phyloP scores from a whole-genome alignment of 2,888 invertebrate species.

The Blera fallax region DNA sequence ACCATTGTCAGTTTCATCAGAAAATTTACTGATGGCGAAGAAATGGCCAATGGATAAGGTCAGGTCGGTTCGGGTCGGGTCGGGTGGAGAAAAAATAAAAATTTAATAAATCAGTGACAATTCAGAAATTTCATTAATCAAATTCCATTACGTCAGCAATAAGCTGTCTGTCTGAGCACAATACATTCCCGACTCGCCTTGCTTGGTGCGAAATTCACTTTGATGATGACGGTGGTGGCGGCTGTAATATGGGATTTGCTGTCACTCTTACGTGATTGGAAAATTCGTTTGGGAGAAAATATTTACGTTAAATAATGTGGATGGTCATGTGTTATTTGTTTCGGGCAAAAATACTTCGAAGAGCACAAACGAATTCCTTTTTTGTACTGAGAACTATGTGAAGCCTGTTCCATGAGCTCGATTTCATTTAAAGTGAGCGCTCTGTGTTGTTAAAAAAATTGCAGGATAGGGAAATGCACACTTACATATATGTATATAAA shows the following conservation, averaged over 20 bases:
- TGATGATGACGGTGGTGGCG: not conserved
- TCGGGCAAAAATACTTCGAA: not conserved
- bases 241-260: not conserved
- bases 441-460: too few relatives aligned
- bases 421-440: too few relatives aligned
- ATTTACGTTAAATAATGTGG: not conserved
- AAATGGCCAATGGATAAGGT: not conserved
- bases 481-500: too few relatives aligned
- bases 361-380: too few relatives aligned
- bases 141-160: conserved; percentile 39
- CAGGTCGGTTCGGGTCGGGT: too few relatives aligned
- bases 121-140: conserved; percentile 40
- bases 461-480: too few relatives aligned
- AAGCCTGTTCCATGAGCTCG: too few relatives aligned
- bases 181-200: not conserved
- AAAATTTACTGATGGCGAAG: conserved; percentile 5
- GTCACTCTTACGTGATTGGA: not conserved
- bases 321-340: not conserved
- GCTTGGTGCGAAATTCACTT: conserved; percentile 1
- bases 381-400: too few relatives aligned
- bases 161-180: conserved; percentile 14
- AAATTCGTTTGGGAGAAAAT: not conserved
- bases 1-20: conserved; percentile 8
- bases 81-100: not conserved
- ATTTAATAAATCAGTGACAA: conserved; percentile 46